Evolutionary conservation across 1,140 invertebrate species (phyloP), one percentile per base, ranked within the genome.

Genomic region (Centruroides sculpturatus): DNA sequence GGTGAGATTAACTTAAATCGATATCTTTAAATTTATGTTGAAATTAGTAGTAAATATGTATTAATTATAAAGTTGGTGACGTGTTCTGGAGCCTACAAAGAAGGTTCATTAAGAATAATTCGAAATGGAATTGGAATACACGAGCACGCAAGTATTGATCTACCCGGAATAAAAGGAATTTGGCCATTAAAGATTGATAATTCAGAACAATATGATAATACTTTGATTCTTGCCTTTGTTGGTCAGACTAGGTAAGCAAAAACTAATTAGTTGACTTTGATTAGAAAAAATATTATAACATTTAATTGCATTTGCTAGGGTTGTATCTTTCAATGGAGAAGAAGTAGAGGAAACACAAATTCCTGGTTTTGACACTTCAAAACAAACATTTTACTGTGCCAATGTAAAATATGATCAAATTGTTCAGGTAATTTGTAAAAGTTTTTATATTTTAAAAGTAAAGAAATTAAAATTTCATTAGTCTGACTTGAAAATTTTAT

Each of bases 81-180:
- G 0, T 99, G 95, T 72, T 98, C 94, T 79, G 85, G 91, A 50
- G 87, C 86, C n/a, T 94, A 86, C 71, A 97, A 98, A 75, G 95
- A 98, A 77, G 96, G 96, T 1, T 96, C 93, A 0, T 77, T 99
- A 12, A 80, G 95, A 55, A 96, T 99, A 55, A 98, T 99, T 59
- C 81, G 94, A 63, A 97, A 96, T 77, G 94, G 94, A 3, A 97
- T 98, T 71, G 94, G 93, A 5, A 97, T 98, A 57, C 91, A 97
- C 71, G 95, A 99, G 74, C 89, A 95, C 75, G 95, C 95, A 0
- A 92, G 85, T 55, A 97, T 99, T 67, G 96, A 99, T 79, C 78
- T 99, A 59, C 83, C 88, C 12, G 92, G 94, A 41, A 96, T 99
- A 56, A 98, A 97, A 77, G 94, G 92, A 60, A 92, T 97, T 81